Base-by-base conservation (phyloP, 2,113 vertebrate species). In the Eolophus roseicapilla region DNA sequence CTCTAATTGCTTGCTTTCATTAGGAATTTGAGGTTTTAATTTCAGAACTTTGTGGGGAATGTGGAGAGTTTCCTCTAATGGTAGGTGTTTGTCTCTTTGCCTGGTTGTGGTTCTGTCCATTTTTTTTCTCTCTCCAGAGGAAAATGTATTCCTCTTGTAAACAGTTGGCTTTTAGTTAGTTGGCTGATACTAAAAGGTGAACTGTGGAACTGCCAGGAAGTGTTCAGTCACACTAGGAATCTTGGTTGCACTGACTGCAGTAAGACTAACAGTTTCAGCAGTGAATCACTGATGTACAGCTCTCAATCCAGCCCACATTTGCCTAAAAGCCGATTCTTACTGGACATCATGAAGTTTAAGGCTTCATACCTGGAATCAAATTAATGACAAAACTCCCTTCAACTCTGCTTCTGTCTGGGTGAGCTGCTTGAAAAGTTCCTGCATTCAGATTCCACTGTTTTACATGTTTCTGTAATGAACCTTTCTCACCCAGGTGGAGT, bases 401-500 rank as follows among this genome's bases (percentile, higher is more conserved):
- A 88, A 13, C 33, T 10, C 17, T 93, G 23, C 33, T 75, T 33
- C 11, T 64, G 21, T 23, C 27, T 28, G 20, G 4, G 2, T 62
- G 21, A 69, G 21, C 24, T 67, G 37, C 28, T 63, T 7, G 9
- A 35, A 41, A 52, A 41, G 9, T n/a, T 86, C 31, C 24, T 25
- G 3, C 21, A 3, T 41, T 74, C 15, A 28, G 8, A 17, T 52
- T 82, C 10, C 11, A 7, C 8, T 35, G 8, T 25, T 4, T 39
- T 18, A 14, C 0, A 0, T 35, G 24, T 53, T 79, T 80, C 23
- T 53, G 3, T 43, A 6, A 17, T 24, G 52, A 53, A 16, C 21
- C 17, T 70, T 57, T 71, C 62, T 71, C 15, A 57, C 33, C 28
- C 41, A 21, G 2, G 11, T 39, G 43, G 39, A 39, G 37, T 17